Percentiles rank a stretch among this genome's conserved stretches.
Evolutionary conservation across 1,140 invertebrate genomes (phyloP).

Genomic region (Drosophila eugracilis): DNA sequence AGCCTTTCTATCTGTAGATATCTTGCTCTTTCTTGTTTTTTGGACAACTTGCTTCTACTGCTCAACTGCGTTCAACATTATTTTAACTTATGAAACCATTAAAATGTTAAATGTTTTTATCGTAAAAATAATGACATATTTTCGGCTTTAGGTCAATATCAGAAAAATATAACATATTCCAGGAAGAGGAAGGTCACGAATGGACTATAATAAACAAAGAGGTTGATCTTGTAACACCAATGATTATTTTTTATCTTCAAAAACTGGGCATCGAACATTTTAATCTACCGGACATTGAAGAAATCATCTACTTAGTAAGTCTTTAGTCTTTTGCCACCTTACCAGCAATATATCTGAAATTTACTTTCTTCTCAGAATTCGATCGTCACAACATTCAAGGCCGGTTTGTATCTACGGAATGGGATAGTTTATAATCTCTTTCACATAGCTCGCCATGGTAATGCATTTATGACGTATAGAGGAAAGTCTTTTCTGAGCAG

Average conservation of each 20-base stretch:
- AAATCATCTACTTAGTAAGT: constrained; percentile 59
- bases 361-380: constrained; percentile 53
- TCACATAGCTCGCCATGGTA: constrained; percentile 58
- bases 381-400: constrained; percentile 66
- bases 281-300: constrained; percentile 69
- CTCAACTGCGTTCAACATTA: no score
- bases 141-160: no score
- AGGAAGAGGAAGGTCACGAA: constrained; percentile 45
- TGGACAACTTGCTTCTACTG: no score
- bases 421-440: constrained; percentile 75
- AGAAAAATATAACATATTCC: no score
- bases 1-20: no score
- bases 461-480: constrained; percentile 76
- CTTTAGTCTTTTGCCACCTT: constrained; percentile 14
- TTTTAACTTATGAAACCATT: no score
- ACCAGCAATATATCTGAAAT: background rate
- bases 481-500: constrained; percentile 68
- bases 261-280: constrained; percentile 67
- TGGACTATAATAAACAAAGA: constrained; percentile 79
- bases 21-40: no score
- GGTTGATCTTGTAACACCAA: constrained; percentile 74
- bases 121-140: no score
- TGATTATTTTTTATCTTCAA: constrained; percentile 70
- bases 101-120: no score
- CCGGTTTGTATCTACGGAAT: constrained; percentile 62